Evolutionary conservation across 2,888 invertebrate genomes (phyloP).

Genomic region (Callimorpha dominula): DNA sequence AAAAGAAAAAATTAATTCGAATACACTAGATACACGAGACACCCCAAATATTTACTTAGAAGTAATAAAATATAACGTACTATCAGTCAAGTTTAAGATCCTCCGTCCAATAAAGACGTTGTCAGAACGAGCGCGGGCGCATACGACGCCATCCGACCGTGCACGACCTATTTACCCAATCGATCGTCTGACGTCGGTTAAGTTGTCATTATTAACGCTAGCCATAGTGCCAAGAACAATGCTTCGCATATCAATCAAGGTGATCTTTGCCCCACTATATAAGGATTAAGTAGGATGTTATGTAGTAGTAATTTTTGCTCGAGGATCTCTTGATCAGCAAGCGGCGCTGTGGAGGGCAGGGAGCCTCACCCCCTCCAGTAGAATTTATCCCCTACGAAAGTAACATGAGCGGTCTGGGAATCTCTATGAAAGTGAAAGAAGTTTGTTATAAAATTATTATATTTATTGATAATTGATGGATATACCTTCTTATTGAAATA

Average conservation of each 20-base stretch:
- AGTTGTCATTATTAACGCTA: slow-evolving; percentile 35
- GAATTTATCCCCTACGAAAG: no score
- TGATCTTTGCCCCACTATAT: background rate
- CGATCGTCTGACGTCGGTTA: slow-evolving; percentile 40
- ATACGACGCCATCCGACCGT: slow-evolving; percentile 40
- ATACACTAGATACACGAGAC: no score
- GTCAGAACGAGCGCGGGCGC: slow-evolving; percentile 60
- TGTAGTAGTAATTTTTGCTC: background rate
- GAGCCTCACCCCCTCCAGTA: no score
- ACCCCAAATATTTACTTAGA: background rate
- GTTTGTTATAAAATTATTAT: no score
- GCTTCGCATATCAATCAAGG: slow-evolving; percentile 6
- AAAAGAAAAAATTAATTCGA: no score
- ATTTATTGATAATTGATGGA: no score
- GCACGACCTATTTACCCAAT: slow-evolving; percentile 60
- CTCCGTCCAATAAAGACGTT: slow-evolving; percentile 68
- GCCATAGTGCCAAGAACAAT: slow-evolving; percentile 12
- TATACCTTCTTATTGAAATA: no score
- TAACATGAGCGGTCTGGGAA: no score
- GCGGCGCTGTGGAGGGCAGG: no score
- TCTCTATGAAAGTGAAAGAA: no score
- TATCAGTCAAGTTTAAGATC: slow-evolving; percentile 51
- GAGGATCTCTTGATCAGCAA: no score
- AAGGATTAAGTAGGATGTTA: background rate
- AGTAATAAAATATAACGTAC: background rate